These are phyloP conservation scores for Sinhomidia bicolor DNA, from an alignment of 2,888 invertebrate species.

Conservation along the genomic window DNA sequence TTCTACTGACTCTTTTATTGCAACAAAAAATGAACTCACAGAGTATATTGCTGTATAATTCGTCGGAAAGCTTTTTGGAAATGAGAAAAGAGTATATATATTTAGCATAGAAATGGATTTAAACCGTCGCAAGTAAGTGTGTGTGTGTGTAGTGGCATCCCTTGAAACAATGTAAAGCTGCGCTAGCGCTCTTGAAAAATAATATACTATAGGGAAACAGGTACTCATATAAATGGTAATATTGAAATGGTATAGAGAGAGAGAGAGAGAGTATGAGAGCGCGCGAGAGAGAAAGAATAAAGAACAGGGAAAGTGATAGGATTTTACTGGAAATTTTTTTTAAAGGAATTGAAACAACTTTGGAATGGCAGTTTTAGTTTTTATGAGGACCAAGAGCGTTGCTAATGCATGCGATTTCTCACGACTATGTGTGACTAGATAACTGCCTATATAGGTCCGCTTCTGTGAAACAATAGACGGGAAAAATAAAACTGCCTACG, in stretches of 20 bases:
- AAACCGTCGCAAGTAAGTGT: not conserved
- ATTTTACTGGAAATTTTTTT: slow-evolving; percentile 55
- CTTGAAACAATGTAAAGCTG: slow-evolving; percentile 11
- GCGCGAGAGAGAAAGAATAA: not conserved
- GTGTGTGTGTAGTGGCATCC: slow-evolving; percentile 12
- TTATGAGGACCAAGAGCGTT: slow-evolving; percentile 47
- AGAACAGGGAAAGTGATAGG: slow-evolving; percentile 34
- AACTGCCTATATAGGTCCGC: not conserved
- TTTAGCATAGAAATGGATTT: not conserved
- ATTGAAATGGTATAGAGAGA: too few relatives aligned
- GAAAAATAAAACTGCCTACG: not conserved
- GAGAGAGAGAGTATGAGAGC: too few relatives aligned
- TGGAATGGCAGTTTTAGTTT: slow-evolving; percentile 57
- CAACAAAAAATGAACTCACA: slow-evolving; percentile 18
- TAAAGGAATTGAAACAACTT: slow-evolving; percentile 57
- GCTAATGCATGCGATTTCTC: slow-evolving; percentile 58
- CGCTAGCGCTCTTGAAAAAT: not conserved
- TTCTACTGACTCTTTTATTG: not conserved
- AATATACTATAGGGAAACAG: not conserved
- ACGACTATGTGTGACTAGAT: slow-evolving; percentile 27
- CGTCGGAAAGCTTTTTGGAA: not conserved
- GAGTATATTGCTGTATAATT: not conserved
- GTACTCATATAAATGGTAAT: not conserved
- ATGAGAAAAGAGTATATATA: slow-evolving; percentile 13
- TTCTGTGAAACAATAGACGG: slow-evolving; percentile 23